Conservation (phyloP, 2,888 invertebrate genomes). For the Flabesymbios commensalis region DNA sequence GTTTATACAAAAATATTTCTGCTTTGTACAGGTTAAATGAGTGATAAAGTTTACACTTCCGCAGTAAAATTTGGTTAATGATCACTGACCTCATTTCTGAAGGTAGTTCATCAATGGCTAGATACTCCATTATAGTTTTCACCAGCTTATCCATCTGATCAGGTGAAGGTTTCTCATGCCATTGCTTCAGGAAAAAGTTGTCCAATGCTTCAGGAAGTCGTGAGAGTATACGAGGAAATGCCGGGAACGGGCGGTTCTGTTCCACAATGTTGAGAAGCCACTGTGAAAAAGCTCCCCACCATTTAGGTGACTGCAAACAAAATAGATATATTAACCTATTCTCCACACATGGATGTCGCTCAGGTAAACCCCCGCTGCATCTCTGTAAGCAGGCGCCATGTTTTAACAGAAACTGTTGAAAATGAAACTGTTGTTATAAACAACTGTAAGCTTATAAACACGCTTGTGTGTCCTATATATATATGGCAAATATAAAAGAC, state of each 20-base stretch:
- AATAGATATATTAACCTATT: not conserved
- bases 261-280: constrained; percentile 41
- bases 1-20: too few relatives aligned
- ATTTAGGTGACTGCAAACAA: constrained; percentile 22
- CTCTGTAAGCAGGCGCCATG: not conserved
- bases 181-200: constrained; percentile 39
- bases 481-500: too few relatives aligned
- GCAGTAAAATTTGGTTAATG: not conserved
- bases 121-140: constrained; percentile 24
- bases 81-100: constrained; percentile 8
- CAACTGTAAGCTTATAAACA: too few relatives aligned
- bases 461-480: too few relatives aligned
- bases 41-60: too few relatives aligned
- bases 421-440: too few relatives aligned
- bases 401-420: too few relatives aligned
- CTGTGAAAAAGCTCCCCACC: constrained; percentile 35
- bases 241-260: constrained; percentile 35
- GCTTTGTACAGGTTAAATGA: too few relatives aligned
- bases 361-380: too few relatives aligned
- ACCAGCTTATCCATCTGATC: constrained; percentile 31
- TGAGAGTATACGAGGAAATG: constrained; percentile 32
- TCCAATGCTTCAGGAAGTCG: constrained; percentile 34
- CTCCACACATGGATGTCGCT: too few relatives aligned
- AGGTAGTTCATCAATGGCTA: constrained; percentile 22
- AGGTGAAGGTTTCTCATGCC: constrained; percentile 35